A percentile compares a stretch with the other conserved stretches of the same genome.
Conservation (phyloP, 1,140 invertebrate genomes). For the Tetramorium simillimum region DNA sequence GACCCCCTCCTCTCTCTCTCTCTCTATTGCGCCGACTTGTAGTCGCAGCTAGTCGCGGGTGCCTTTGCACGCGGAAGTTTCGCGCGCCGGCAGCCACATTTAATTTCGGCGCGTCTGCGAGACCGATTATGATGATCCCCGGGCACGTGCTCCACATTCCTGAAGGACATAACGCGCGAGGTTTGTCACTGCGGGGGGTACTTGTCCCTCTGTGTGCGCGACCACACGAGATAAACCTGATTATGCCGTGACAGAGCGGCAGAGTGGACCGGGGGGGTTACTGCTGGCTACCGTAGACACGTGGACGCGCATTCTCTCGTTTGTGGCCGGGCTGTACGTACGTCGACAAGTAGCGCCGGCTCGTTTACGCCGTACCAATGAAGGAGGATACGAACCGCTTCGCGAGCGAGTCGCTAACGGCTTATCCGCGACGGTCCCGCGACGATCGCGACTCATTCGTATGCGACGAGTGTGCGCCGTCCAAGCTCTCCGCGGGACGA, state of each 20-base stretch:
- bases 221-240: conserved; percentile 74
- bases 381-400: conserved; percentile 49
- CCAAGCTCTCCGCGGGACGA: conserved; percentile 11
- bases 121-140: conserved; percentile 46
- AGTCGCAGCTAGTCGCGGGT: background rate
- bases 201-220: conserved; percentile 67
- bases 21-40: background rate
- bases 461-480: conserved; percentile 10
- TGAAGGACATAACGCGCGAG: conserved; percentile 64
- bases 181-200: conserved; percentile 58
- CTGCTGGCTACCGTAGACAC: conserved; percentile 59
- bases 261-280: conserved; percentile 59
- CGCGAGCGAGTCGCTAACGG: conserved; percentile 47
- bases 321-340: conserved; percentile 50
- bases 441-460: conserved; percentile 48
- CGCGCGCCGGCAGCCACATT: conserved; percentile 5
- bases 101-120: conserved; percentile 43
- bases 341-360: conserved; percentile 61
- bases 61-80: conserved; percentile 10
- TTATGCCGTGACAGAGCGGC: conserved; percentile 63
- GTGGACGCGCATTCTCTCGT: conserved; percentile 64
- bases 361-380: conserved; percentile 67
- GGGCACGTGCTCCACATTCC: conserved; percentile 51
- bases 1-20: background rate
- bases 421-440: conserved; percentile 51